A percentile compares a stretch with the other conserved stretches of the same genome.
phyloP scores from a whole-genome alignment of 2,113 vertebrate genomes.

The Melanotaenia duboulayi region DNA sequence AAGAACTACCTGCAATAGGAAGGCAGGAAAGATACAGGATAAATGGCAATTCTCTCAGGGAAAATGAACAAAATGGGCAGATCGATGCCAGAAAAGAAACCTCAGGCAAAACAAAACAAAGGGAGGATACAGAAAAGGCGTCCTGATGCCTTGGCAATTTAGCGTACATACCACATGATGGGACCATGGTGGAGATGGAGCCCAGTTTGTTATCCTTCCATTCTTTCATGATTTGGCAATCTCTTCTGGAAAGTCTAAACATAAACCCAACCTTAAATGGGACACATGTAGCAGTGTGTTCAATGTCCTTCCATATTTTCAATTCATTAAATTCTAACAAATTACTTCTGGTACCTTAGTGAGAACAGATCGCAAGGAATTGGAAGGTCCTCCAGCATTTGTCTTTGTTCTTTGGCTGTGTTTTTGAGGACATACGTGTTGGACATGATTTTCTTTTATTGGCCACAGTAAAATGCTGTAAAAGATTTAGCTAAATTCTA shows the following conservation, averaged over 20 bases:
- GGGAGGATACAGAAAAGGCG: constrained; percentile 4
- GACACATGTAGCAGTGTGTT: neutral
- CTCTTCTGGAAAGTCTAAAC: neutral
- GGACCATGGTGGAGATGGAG: neutral
- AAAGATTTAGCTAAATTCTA: constrained; percentile 36
- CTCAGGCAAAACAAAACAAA: constrained; percentile 57
- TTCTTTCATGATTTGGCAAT: constrained; percentile 13
- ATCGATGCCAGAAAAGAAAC: constrained; percentile 60
- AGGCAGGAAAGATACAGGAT: constrained; percentile 30
- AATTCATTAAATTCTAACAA: constrained; percentile 15
- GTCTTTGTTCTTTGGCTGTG: constrained; percentile 54
- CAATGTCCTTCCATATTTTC: neutral
- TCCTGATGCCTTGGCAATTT: neutral
- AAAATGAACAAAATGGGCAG: constrained; percentile 35
- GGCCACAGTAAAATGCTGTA: constrained; percentile 1
- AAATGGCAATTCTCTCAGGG: constrained; percentile 43
- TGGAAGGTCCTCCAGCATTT: constrained; percentile 33
- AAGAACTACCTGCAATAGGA: constrained; percentile 14
- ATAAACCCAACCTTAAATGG: neutral
- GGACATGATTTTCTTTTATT: constrained; percentile 47
- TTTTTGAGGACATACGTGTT: constrained; percentile 52
- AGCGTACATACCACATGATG: neutral
- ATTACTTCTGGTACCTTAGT: constrained; percentile 3
- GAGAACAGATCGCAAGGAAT: constrained; percentile 4
- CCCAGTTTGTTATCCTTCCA: constrained; percentile 21